Base-by-base conservation (phyloP, 2,113 vertebrate species). In the Calyptommatus sinebrachiatus region DNA sequence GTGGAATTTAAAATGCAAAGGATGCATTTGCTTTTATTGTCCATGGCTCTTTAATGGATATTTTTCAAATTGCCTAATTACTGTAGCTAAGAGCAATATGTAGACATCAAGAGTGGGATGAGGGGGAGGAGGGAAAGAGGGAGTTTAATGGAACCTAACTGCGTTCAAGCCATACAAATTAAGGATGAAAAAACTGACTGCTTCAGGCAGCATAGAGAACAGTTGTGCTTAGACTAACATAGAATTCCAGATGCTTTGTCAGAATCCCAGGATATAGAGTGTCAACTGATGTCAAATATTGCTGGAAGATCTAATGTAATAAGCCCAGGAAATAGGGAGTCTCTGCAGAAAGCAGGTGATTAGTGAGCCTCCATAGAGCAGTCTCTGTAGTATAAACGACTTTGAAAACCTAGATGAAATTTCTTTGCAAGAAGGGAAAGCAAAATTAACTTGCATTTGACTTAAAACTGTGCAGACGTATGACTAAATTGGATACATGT, bases 161-260 rank as follows among this genome's bases (percentile, higher is more conserved):
- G 68, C 67, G 81, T 53, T 77, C 41, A 69, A 81, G 70, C 88
- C 46, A 86, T 86, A 88, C 67, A 88, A 86, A 91, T 88, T 86
- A 90, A 79, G 83, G 83, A 88, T 80, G 90, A 85, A 85, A 90
- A 91, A 88, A 41, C 35, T 79, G 89, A 88, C 78, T 87, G 86
- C 89, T 92, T 75, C 81, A 83, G 82, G 81, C 87, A 89, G 68
- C 63, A 66, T 28, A 83, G 65, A 86, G 53, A 76, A 76, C 71
- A 77, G 83, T 7, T 28, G 74, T 70, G 79, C 86, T 86, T 80
- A 90, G 77, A 81, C 84, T 74, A 88, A 80, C 73, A 84, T 41
- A 79, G 84, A 80, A 84, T 87, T 93, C 83, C 87, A 91, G 88
- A 93, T 89, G 88, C 82, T 93, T 53, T 57, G 77, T 62, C 73